phyloP scores from a whole-genome alignment of 1,140 invertebrate species.

The Nixonia krombeini region DNA sequence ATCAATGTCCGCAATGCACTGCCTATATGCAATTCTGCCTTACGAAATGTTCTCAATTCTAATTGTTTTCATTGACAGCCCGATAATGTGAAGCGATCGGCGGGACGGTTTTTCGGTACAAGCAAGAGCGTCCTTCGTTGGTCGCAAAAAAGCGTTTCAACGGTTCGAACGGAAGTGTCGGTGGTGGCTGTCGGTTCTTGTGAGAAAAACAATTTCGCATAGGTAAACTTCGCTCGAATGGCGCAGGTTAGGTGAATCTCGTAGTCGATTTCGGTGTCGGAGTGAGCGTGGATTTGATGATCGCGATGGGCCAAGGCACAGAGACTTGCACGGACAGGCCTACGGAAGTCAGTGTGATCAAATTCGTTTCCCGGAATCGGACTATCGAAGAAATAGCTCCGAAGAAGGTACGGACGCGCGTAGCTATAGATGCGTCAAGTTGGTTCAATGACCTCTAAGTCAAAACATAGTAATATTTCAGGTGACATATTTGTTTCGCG shows the following conservation, averaged over 20 bases:
- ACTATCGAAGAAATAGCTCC: constrained; percentile 70
- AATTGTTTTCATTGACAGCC: constrained; percentile 49
- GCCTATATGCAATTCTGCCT: not conserved
- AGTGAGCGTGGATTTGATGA: constrained; percentile 7
- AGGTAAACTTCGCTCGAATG: constrained; percentile 20
- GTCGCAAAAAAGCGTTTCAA: constrained; percentile 8
- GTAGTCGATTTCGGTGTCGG: constrained; percentile 3
- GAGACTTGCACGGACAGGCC: constrained; percentile 66
- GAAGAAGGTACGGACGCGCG: constrained; percentile 62
- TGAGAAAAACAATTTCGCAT: constrained; percentile 24
- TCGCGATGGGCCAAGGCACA: constrained; percentile 66
- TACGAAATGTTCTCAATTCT: not conserved
- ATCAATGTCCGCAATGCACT: not conserved
- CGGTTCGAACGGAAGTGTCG: not conserved
- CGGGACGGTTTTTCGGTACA: constrained; percentile 10
- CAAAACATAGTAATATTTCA: constrained; percentile 56
- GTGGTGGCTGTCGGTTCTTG: not conserved
- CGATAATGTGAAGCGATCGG: constrained; percentile 38
- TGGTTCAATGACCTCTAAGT: constrained; percentile 65
- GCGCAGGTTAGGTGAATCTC: constrained; percentile 53
- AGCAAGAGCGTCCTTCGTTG: constrained; percentile 19
- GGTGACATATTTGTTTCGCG: too few relatives aligned
- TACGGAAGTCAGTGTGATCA: constrained; percentile 68
- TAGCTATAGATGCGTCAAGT: constrained; percentile 30
- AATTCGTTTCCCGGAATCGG: constrained; percentile 68